Conservation (phyloP, 2,113 vertebrate genomes). For the Crotalus tigris region DNA sequence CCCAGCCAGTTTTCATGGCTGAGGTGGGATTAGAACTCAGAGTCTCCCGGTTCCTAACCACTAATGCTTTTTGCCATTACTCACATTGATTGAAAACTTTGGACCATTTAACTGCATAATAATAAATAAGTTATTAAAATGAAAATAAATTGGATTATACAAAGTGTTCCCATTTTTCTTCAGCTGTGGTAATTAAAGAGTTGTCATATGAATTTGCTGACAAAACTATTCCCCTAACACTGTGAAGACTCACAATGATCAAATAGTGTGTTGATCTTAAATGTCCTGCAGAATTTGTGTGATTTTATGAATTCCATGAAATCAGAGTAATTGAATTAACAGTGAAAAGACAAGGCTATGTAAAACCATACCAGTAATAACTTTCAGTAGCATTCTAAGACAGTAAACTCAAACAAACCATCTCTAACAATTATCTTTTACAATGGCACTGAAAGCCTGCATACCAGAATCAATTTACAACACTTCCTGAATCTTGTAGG, state of each 20-base stretch:
- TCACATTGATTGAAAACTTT: not conserved
- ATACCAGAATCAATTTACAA: not conserved
- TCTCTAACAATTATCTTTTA: not conserved
- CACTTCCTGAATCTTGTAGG: not conserved
- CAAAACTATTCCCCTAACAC: not conserved
- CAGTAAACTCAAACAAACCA: not conserved
- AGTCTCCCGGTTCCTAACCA: not conserved
- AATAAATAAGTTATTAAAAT: not conserved
- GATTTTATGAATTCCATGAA: constrained; percentile 1
- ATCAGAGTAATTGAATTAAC: not conserved
- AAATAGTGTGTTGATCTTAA: not conserved
- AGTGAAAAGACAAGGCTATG: not conserved
- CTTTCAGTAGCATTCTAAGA: not conserved
- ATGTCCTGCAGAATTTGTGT: not conserved
- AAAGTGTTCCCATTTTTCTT: not conserved
- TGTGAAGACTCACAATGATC: not conserved
- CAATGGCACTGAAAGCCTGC: not conserved
- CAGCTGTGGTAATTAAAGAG: not conserved
- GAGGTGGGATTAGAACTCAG: not conserved
- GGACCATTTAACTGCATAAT: not conserved
- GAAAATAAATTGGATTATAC: not conserved
- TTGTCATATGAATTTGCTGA: not conserved
- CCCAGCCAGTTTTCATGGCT: not conserved
- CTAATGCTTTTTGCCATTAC: not conserved
- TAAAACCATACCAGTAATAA: not conserved